Percentiles rank a stretch among this genome's conserved stretches.
These are phyloP conservation scores for Nyctibius grandis DNA, from an alignment of 2,797 vertebrate species.

Conservation along the genomic window DNA sequence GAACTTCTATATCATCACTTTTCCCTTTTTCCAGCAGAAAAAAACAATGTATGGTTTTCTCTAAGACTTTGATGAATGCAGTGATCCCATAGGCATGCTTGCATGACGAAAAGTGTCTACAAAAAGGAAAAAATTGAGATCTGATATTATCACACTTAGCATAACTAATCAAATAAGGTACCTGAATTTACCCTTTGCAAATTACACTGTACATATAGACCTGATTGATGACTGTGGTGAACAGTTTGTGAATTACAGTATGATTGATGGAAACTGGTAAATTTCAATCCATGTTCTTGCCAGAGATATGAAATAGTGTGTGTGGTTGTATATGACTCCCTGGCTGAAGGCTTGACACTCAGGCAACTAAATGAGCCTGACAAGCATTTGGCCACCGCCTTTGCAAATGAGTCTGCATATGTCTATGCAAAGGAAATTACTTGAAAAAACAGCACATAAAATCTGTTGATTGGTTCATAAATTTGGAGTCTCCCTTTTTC, in stretches of 20 bases:
- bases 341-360: not conserved
- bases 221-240: constrained; percentile 1
- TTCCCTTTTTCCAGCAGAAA: not conserved
- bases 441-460: not conserved
- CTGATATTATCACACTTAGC: not conserved
- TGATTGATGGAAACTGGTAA: constrained; percentile 36
- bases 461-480: not conserved
- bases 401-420: not conserved
- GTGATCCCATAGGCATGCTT: not conserved
- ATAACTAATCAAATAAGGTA: not conserved
- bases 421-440: not conserved
- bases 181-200: not conserved
- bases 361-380: constrained; percentile 18
- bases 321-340: not conserved
- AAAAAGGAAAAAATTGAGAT: not conserved
- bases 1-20: not conserved
- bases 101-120: not conserved
- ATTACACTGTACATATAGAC: not conserved
- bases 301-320: not conserved
- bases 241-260: not conserved
- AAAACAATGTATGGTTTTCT: not conserved
- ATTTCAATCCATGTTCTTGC: constrained; percentile 25
- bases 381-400: not conserved
- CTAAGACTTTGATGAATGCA: not conserved
- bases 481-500: not conserved